phyloP scores from a whole-genome alignment of 2,113 vertebrate genomes.

The Cryptomyrus ogoouensis region DNA sequence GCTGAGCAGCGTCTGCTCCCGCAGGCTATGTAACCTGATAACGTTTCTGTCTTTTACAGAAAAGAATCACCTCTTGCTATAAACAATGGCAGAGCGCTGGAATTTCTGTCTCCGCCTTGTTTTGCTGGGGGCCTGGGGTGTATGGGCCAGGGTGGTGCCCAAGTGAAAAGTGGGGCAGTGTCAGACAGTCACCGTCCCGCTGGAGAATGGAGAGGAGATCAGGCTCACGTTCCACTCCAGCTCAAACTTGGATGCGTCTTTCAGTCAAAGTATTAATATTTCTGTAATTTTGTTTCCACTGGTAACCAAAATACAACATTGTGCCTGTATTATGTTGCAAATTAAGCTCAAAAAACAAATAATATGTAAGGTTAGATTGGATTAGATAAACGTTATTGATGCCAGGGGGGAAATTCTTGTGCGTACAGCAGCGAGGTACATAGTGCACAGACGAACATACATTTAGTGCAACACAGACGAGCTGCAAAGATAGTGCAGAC shows the following conservation, averaged over 20 bases:
- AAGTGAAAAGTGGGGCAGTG: background rate
- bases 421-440: background rate
- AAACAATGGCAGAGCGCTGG: constrained; percentile 8
- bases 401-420: background rate
- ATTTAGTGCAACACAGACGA: background rate
- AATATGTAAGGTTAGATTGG: background rate
- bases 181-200: background rate
- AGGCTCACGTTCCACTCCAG: background rate
- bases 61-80: background rate
- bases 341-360: background rate
- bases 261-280: background rate
- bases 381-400: background rate
- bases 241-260: background rate
- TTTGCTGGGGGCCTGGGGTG: background rate
- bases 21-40: constrained; percentile 2
- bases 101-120: constrained; percentile 12
- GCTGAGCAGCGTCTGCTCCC: constrained; percentile 15
- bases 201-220: background rate
- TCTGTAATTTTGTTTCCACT: background rate
- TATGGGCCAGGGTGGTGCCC: background rate
- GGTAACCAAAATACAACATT: background rate
- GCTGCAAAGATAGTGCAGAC: background rate
- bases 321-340: background rate
- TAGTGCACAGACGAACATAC: background rate
- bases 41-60: background rate